Evolutionary conservation across 2,888 invertebrate species (phyloP).

Genomic region (Maniola hyperantus): DNA sequence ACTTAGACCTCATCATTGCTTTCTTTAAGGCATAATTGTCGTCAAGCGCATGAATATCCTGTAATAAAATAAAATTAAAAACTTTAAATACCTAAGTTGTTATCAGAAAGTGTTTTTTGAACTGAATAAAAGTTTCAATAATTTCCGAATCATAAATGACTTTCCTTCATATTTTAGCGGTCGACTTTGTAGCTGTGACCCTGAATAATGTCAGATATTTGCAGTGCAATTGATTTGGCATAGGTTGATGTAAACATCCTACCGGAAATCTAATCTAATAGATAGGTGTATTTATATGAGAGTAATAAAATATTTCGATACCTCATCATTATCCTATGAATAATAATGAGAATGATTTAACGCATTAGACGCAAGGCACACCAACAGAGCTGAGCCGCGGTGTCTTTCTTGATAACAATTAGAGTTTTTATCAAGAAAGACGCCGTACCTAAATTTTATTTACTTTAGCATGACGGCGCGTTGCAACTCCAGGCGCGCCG

Average conservation of each 20-base stretch:
- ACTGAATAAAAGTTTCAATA: not conserved
- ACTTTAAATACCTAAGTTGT: no score
- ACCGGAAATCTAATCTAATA: not conserved
- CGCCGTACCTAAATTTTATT: no score
- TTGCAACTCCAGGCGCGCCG: no score
- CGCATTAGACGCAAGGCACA: no score
- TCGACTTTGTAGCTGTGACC: not conserved
- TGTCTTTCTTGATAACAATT: no score
- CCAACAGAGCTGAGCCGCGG: no score
- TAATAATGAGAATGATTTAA: not conserved
- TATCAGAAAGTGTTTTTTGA: not conserved
- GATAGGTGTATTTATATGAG: not conserved
- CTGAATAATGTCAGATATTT: not conserved
- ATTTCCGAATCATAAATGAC: not conserved
- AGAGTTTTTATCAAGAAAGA: no score
- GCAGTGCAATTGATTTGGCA: not conserved
- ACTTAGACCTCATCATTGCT: no score
- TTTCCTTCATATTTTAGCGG: not conserved
- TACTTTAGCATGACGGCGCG: no score
- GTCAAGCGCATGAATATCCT: no score
- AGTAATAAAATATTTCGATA: not conserved
- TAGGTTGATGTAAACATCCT: slow-evolving; percentile 8
- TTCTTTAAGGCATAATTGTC: no score
- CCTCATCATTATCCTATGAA: not conserved
- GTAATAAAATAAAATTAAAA: no score